Percentiles rank a stretch among this genome's conserved stretches.
These are phyloP conservation scores for Hyla sarda DNA, from an alignment of 2,113 vertebrate species.

Conservation along the genomic window DNA sequence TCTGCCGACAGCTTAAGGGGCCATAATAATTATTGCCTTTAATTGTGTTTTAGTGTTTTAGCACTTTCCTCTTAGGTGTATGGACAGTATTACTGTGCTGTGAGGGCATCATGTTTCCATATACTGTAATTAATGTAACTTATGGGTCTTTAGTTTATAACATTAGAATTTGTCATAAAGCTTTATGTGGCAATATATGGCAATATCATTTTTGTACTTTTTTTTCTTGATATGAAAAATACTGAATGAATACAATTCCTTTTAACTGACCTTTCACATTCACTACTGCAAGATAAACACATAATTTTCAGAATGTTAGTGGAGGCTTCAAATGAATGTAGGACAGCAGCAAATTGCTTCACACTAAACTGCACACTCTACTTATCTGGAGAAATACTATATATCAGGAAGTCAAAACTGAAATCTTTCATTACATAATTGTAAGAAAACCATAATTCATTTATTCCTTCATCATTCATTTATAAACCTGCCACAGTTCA, in stretches of 20 bases:
- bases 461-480: constrained; percentile 54
- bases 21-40: too few relatives aligned
- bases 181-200: neutral
- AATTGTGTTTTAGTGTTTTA: too few relatives aligned
- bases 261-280: constrained; percentile 11
- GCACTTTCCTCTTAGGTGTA: too few relatives aligned
- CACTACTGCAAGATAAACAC: constrained; percentile 11
- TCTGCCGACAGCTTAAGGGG: too few relatives aligned
- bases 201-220: neutral
- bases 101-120: too few relatives aligned
- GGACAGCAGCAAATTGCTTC: constrained; percentile 35
- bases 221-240: neutral
- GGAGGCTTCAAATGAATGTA: constrained; percentile 29
- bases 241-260: neutral
- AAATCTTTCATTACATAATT: constrained; percentile 51
- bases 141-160: too few relatives aligned
- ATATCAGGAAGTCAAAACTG: constrained; percentile 41
- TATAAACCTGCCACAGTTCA: constrained; percentile 46
- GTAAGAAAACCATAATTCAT: constrained; percentile 49
- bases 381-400: constrained; percentile 37
- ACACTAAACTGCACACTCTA: constrained; percentile 40
- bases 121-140: too few relatives aligned
- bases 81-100: too few relatives aligned
- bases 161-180: neutral
- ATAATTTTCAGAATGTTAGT: constrained; percentile 7